Conservation (phyloP, 2,888 invertebrate species). For the Pammene fasciana region DNA sequence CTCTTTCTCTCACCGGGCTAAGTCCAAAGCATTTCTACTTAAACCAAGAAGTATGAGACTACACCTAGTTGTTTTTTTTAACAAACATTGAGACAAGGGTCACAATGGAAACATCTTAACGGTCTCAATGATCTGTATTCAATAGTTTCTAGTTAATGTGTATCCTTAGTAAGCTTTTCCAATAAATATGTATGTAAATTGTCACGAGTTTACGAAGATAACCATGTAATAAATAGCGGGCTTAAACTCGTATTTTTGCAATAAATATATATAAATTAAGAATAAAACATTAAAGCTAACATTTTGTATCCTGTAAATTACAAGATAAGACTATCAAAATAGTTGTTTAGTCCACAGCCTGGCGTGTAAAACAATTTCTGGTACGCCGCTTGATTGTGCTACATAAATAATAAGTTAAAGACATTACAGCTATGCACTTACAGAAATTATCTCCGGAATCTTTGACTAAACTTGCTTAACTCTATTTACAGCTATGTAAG, state of each 20-base stretch:
- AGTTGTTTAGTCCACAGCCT: constrained; percentile 21
- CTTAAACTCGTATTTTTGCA: neutral
- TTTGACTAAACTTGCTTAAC: constrained; percentile 8
- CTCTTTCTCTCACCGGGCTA: too few relatives aligned
- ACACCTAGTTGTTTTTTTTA: too few relatives aligned
- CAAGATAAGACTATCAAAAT: neutral
- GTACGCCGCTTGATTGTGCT: constrained; percentile 17
- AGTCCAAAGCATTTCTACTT: too few relatives aligned
- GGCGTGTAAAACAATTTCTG: constrained; percentile 22
- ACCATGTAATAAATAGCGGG: neutral
- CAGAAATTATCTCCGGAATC: neutral
- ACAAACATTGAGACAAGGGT: neutral
- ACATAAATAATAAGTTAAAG: constrained; percentile 5
- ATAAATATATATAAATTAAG: neutral
- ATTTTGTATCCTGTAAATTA: neutral
- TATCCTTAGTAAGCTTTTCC: neutral
- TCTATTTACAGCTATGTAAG: constrained; percentile 12
- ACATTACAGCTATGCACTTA: constrained; percentile 14
- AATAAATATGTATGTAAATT: neutral
- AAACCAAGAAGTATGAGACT: too few relatives aligned
- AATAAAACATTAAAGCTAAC: neutral
- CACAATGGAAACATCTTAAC: neutral
- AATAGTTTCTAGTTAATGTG: neutral
- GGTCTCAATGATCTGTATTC: neutral
- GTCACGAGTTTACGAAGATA: neutral